Evolutionary conservation across 1,140 invertebrate genomes (phyloP).

Genomic region (Harpegnathos saltator): DNA sequence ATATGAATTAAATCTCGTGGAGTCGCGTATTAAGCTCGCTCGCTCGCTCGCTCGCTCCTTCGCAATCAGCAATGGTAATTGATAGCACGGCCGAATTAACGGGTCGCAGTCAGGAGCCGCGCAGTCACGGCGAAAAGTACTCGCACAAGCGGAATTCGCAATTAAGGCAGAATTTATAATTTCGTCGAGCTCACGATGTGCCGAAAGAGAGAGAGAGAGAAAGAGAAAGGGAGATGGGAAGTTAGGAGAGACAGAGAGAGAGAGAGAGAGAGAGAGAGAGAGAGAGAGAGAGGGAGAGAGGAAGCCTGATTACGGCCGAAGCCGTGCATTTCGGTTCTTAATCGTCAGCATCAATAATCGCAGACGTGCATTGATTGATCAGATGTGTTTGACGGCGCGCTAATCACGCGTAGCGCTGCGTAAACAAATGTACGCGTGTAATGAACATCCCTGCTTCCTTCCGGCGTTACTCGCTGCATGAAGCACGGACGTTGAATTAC

Average conservation of each 20-base stretch:
- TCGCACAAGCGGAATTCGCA: constrained; percentile 52
- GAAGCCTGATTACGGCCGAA: neutral
- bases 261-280: neutral
- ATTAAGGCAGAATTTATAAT: constrained; percentile 60
- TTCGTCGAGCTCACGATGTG: neutral
- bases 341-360: constrained; percentile 31
- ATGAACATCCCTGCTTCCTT: constrained; percentile 4
- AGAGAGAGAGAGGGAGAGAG: neutral
- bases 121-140: constrained; percentile 34
- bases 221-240: neutral
- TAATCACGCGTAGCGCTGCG: neutral
- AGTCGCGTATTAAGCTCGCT: constrained; percentile 43
- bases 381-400: neutral
- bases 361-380: constrained; percentile 20
- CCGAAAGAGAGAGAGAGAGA: neutral
- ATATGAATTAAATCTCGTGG: constrained; percentile 64
- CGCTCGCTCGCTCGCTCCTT: constrained; percentile 26
- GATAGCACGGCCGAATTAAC: constrained; percentile 54
- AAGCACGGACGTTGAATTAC: constrained; percentile 20
- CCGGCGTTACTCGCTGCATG: neutral
- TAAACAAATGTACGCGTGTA: constrained; percentile 46
- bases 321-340: constrained; percentile 26
- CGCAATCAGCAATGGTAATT: constrained; percentile 54
- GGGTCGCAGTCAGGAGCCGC: constrained; percentile 27
- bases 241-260: neutral